Conservation (phyloP, 1,140 invertebrate species). For the Leptonema lineaticorne region DNA sequence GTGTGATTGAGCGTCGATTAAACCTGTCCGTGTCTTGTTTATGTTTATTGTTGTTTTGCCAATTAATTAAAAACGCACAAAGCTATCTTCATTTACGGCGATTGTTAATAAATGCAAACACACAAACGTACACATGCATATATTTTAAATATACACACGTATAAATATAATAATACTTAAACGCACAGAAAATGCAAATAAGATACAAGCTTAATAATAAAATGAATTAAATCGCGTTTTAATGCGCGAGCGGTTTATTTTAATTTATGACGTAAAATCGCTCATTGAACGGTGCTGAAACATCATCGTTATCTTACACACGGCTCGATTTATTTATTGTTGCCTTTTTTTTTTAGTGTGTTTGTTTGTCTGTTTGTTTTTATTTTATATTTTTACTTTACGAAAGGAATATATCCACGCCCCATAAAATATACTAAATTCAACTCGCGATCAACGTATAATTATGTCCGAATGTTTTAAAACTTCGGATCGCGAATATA, state of each 20-base stretch:
- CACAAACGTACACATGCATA: not conserved
- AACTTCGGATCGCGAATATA: constrained; percentile 8
- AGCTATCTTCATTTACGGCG: constrained; percentile 22
- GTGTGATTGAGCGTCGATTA: constrained; percentile 20
- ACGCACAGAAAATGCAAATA: not conserved
- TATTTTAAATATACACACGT: not conserved
- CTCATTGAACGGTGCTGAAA: constrained; percentile 6
- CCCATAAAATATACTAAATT: constrained; percentile 14
- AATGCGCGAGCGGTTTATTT: not conserved
- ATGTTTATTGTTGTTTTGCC: constrained; percentile 21
- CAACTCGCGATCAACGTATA: constrained; percentile 11
- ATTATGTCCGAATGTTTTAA: constrained; percentile 22
- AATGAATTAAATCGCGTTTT: too few species aligned
- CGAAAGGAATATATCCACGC: not conserved
- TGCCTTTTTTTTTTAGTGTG: not conserved
- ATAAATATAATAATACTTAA: not conserved
- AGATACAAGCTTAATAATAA: not conserved
- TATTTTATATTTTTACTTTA: not conserved
- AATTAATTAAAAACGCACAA: constrained; percentile 30
- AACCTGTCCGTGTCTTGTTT: constrained; percentile 24
- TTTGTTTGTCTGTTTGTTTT: too few species aligned
- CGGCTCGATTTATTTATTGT: not conserved
- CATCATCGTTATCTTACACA: not conserved
- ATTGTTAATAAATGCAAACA: not conserved
- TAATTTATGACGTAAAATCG: not conserved